These are phyloP conservation scores for Leucopsar rothschildi DNA, from an alignment of 2,113 vertebrate genomes.

Conservation along the genomic window DNA sequence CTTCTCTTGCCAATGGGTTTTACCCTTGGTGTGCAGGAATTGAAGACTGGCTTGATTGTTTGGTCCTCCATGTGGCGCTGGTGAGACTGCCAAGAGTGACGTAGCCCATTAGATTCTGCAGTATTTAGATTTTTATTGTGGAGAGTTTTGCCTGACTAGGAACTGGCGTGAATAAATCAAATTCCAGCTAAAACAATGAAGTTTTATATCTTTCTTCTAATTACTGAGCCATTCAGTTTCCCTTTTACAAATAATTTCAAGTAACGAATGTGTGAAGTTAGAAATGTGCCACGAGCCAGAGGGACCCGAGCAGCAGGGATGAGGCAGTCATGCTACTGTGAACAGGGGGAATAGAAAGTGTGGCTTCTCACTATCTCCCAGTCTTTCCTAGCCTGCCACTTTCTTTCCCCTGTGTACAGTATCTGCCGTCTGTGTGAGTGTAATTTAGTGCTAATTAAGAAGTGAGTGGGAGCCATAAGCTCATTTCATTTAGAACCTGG, in stretches of 20 bases:
- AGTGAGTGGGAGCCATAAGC: constrained; percentile 53
- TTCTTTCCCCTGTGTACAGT: constrained; percentile 4
- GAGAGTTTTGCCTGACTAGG: neutral
- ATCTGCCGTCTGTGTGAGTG: constrained; percentile 26
- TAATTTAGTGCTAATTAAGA: constrained; percentile 61
- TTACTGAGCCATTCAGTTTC: neutral
- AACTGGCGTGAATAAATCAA: neutral
- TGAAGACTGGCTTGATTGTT: neutral
- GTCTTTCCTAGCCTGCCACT: neutral
- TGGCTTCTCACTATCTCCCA: neutral
- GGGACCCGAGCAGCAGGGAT: neutral
- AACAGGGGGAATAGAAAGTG: neutral
- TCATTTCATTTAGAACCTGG: constrained; percentile 56
- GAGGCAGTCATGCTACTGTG: neutral
- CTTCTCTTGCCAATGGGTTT: neutral
- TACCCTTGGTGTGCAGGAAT: neutral
- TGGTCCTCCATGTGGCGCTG: neutral
- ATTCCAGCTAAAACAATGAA: neutral
- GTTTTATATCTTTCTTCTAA: neutral
- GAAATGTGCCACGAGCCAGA: neutral
- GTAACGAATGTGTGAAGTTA: neutral
- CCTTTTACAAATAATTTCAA: neutral
- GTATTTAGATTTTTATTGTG: neutral
- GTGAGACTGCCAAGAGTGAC: neutral
- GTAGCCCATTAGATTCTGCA: neutral